Percentiles rank a stretch among this genome's conserved stretches.
Conservation (phyloP, 2,888 invertebrate genomes). For the Tenthredo livida region DNA sequence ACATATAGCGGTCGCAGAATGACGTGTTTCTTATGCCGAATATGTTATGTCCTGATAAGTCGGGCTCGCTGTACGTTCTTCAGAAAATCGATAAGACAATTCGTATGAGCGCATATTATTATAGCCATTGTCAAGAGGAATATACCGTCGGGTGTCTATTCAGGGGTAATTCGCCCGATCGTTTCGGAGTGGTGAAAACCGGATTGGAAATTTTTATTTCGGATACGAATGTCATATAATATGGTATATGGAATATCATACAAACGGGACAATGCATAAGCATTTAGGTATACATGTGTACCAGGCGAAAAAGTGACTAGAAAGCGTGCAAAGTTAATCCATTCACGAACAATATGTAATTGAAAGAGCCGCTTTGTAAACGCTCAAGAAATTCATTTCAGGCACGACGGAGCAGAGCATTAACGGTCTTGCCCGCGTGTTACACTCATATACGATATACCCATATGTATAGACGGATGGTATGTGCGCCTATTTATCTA, state of each 20-base stretch:
- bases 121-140: background rate
- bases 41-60: background rate
- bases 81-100: background rate
- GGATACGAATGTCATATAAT: background rate
- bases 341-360: constrained; percentile 7
- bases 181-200: background rate
- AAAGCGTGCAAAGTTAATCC: constrained; percentile 17
- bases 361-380: constrained; percentile 41
- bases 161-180: background rate
- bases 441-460: background rate
- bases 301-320: constrained; percentile 19
- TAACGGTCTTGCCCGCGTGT: constrained; percentile 52
- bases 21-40: background rate
- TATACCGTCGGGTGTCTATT: background rate
- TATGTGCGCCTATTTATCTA: background rate
- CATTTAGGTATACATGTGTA: background rate
- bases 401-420: constrained; percentile 61
- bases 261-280: background rate
- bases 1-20: background rate
- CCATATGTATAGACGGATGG: too few species aligned
- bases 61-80: background rate
- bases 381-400: constrained; percentile 62
- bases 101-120: background rate
- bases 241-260: background rate
- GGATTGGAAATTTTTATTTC: background rate